phyloP scores from a whole-genome alignment of 2,888 invertebrate genomes.

The Amblyteles armatorius region DNA sequence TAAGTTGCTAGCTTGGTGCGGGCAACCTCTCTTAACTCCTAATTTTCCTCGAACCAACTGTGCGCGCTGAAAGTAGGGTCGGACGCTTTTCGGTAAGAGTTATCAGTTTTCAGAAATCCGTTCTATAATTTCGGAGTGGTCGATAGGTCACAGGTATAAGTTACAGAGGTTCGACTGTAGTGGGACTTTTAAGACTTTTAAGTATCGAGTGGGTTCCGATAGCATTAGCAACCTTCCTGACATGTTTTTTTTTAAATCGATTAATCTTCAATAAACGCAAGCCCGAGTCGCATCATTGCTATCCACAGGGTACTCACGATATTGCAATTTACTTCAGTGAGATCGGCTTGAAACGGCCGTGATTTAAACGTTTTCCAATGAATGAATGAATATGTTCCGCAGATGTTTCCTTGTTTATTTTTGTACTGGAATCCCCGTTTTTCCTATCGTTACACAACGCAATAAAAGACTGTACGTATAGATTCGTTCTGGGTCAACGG shows the following conservation, averaged over 20 bases:
- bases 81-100: no score
- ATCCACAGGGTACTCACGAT: not conserved
- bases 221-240: conserved; percentile 23
- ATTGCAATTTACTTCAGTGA: not conserved
- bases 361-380: not conserved
- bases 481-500: not conserved
- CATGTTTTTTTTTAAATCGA: not conserved
- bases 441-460: not conserved
- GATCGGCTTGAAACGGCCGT: not conserved
- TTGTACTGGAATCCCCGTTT: not conserved
- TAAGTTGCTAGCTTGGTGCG: no score
- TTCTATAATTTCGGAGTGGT: no score
- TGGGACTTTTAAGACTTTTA: no score
- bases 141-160: no score
- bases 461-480: not conserved
- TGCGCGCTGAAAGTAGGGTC: no score
- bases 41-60: no score
- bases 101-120: no score
- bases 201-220: not conserved
- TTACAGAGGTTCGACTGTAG: no score
- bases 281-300: not conserved
- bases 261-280: conserved; percentile 8
- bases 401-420: conserved; percentile 2
- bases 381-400: not conserved
- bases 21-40: no score